Base-by-base conservation (phyloP, 2,797 vertebrate species). In the Oceanodroma leucorhoa region DNA sequence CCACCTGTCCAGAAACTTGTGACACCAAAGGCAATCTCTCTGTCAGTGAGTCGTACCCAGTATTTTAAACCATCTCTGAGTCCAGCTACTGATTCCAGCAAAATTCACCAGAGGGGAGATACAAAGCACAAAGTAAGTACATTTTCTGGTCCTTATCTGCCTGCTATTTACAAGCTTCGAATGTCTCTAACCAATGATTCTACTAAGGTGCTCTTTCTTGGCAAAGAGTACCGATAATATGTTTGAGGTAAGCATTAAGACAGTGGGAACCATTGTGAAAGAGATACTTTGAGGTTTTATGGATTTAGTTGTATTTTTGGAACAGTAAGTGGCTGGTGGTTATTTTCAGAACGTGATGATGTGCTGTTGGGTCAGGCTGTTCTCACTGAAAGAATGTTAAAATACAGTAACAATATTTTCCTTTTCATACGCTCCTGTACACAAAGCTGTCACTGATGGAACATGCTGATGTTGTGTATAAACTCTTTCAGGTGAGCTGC, bases 11-110 rank as follows among this genome's bases (percentile, higher is more conserved):
- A 99, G 98, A 99, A 98, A 96, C 98, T 99, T 26, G 91, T 99
- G 95, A 98, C 98, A 89, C 99, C 99, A 80, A 96, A 98, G 89
- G 95, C 97, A 69, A 94, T 98, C 86, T 96, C 98, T 17, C 96
- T 98, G 90, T 97, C 98, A 75, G 91, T 97, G 95, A 98, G 98
- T 97, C 98, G 98, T 78, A 98, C 98, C 1, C 97, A 98, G 53
- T 99, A 99, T 97, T 99, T 99, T 97, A 99, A 98, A 96, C 99
- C 99, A 4, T 99, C 99, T 89, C 97, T 99, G 82, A 99, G 98
- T 80, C 98, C 99, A 45, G 97, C 98, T 93, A 97, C 98, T 93
- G 96, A 97, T 93, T 93, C 97, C 86, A 98, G 96, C 94, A 97
- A 98, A 96, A 92, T 97, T 93, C 93, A 98, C 94, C 98, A 98